Evolutionary conservation across 2,888 invertebrate genomes (phyloP), one percentile per base, ranked within the genome.

Genomic region (Parasteatoda lunata): DNA sequence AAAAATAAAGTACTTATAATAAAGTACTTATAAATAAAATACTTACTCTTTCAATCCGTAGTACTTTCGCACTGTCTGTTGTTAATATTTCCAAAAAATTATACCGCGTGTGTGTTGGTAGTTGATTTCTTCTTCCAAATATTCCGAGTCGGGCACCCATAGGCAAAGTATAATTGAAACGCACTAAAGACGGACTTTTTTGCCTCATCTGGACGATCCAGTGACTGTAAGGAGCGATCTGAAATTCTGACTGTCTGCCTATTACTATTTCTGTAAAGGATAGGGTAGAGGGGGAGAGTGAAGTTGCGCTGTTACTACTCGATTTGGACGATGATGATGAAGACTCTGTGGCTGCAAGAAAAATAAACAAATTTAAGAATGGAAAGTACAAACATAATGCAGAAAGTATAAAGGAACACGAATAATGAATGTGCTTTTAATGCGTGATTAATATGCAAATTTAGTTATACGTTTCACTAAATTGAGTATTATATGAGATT

Each of bases 161-260:
- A 66, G 97, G 97, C 91, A 97, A 94, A 86, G 96, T 97, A 91
- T 97, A 95, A 93, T 97, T 97, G 93, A 97, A 90, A 49, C 90
- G 89, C 59, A 90, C 90, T 71, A 90, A 88, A 8, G 90, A 89
- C n/a, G 90, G 89, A 48, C 89, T 89, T 13, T 85, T 96, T 93
- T 96, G 97, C 90, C 96, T 94, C 92, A 97, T 96, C 93, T 97
- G 97, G 89, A 96, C 95, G 92, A 96, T 97, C 97, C 97, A 97
- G 93, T 97, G 97, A 92, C 96, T 96, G 93, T 96, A 97, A 90
- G 97, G 96, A 91, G 96, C 96, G 92, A 97, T 96, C 89, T 95
- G 95, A 90, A 96, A 96, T 91, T 95, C 90, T 92, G 96, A 96
- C 89, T 95, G 93, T 91, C 96, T 95, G 92, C 96, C 96, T 92